Evolutionary conservation across 2,797 vertebrate genomes (phyloP).

Genomic region (Typhlichthys subterraneus): DNA sequence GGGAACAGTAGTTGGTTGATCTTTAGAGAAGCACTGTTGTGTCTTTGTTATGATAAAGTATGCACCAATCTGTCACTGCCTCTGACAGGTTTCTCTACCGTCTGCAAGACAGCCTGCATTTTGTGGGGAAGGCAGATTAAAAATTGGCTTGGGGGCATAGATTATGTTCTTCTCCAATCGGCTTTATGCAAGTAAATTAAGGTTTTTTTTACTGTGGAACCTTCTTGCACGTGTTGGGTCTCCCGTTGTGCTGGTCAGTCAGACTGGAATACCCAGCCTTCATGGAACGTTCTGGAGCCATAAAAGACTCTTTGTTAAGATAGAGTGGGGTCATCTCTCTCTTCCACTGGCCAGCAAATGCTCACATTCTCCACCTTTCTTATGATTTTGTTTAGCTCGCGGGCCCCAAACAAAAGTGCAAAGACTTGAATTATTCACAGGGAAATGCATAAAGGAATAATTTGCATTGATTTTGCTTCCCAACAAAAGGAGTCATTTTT

Average conservation of each 20-base stretch:
- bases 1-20: slow-evolving; percentile 19
- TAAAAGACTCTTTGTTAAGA: slow-evolving; percentile 81
- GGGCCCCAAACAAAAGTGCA: slow-evolving; percentile 76
- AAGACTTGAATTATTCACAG: slow-evolving; percentile 80
- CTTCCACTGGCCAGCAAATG: slow-evolving; percentile 77
- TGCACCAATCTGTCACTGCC: slow-evolving; percentile 28
- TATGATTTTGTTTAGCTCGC: slow-evolving; percentile 77
- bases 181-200: slow-evolving; percentile 65
- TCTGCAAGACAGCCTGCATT: slow-evolving; percentile 38
- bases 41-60: slow-evolving; percentile 2
- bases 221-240: slow-evolving; percentile 68
- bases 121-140: slow-evolving; percentile 35
- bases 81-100: slow-evolving; percentile 13
- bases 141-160: slow-evolving; percentile 51
- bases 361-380: slow-evolving; percentile 80
- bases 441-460: slow-evolving; percentile 82
- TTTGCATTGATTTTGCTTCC: slow-evolving; percentile 83
- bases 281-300: slow-evolving; percentile 72
- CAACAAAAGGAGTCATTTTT: slow-evolving; percentile 77
- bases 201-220: slow-evolving; percentile 70
- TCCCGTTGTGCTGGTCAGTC: slow-evolving; percentile 82
- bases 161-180: slow-evolving; percentile 60
- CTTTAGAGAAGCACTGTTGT: not conserved
- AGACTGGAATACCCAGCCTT: slow-evolving; percentile 68
- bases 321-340: slow-evolving; percentile 78